Base-by-base conservation (phyloP, 2,113 vertebrate species). In the Hippocampus abdominalis region DNA sequence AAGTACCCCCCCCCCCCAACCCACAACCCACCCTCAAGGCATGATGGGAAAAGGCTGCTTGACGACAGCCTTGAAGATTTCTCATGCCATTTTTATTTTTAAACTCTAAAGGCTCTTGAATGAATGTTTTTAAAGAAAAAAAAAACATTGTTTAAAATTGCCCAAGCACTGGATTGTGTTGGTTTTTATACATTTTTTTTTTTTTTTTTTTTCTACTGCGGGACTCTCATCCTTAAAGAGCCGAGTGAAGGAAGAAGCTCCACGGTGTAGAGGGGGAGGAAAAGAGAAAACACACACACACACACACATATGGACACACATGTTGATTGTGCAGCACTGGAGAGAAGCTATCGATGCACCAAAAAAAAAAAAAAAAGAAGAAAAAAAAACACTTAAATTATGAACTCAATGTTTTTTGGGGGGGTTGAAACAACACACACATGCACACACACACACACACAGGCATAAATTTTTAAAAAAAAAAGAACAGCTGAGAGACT, bases 211-310 rank as follows among this genome's bases (percentile, higher is more conserved):
- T 92, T 92, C 87, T 92, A 92, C 90, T 25, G 81, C 84, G 90
- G 94, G 94, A 97, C 96, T 96, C 95, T 97, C 93, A 84, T 93
- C 90, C 90, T 86, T 91, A 44, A 72, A 94, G 95, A 97, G 94
- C 94, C 93, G 90, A 84, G 86, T 93, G 94, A 96, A 90, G 93
- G 92, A 96, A 92, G 92, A 96, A 93, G 94, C 93, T 91, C 92
- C 90, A 93, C 87, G 90, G 92, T 91, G 92, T 54, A 27, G 16
- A 91, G 23, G 23, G 63, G 40, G 42, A 16, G 9, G 27, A 36
- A 51, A 66, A 29, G 29, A 9, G 18, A 56, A 40, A 91, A 92
- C 86, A 91, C 92, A 89, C 84, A 89, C 87, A 82, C 29, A 79
- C 71, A 90, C 83, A 89, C 87, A 82, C 29, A 80, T 69, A 86